phyloP scores from a whole-genome alignment of 1,140 invertebrate species.

The Coboldia fuscipes region DNA sequence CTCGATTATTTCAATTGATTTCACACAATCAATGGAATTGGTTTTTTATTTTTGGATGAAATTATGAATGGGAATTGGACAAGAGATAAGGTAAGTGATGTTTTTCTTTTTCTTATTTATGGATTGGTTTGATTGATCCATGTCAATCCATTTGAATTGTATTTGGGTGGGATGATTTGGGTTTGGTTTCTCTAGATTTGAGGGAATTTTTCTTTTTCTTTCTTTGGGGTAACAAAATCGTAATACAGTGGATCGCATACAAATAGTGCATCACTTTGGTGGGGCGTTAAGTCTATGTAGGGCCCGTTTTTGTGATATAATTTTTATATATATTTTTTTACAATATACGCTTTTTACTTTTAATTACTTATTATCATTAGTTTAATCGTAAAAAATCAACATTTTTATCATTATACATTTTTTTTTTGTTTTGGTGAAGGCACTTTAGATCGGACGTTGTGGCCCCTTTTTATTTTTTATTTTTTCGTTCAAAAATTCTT shows the following conservation, averaged over 20 bases:
- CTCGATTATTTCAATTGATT: not conserved
- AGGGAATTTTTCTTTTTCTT: slow-evolving; percentile 5
- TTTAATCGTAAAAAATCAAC: slow-evolving; percentile 68
- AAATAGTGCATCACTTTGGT: slow-evolving; percentile 24
- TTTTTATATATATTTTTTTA: slow-evolving; percentile 35
- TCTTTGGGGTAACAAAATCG: slow-evolving; percentile 9
- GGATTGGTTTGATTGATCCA: not conserved
- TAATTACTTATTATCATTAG: too few relatives aligned
- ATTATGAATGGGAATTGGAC: too few relatives aligned
- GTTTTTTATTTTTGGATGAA: not conserved
- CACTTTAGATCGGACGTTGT: slow-evolving; percentile 75
- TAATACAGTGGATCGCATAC: slow-evolving; percentile 2
- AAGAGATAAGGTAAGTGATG: not conserved
- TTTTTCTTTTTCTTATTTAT: not conserved
- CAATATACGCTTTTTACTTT: too few relatives aligned
- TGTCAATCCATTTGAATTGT: not conserved
- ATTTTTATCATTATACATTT: slow-evolving; percentile 29
- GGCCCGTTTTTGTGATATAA: slow-evolving; percentile 50
- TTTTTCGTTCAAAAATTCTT: slow-evolving; percentile 9
- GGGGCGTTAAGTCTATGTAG: slow-evolving; percentile 56
- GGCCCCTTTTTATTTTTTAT: slow-evolving; percentile 38
- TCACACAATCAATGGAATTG: not conserved
- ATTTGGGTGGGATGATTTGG: slow-evolving; percentile 8
- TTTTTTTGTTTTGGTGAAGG: slow-evolving; percentile 53
- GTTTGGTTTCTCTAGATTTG: not conserved